Percentiles rank a stretch among this genome's conserved stretches.
Conservation (phyloP, 2,797 vertebrate genomes). For the Sebastes glaucus region DNA sequence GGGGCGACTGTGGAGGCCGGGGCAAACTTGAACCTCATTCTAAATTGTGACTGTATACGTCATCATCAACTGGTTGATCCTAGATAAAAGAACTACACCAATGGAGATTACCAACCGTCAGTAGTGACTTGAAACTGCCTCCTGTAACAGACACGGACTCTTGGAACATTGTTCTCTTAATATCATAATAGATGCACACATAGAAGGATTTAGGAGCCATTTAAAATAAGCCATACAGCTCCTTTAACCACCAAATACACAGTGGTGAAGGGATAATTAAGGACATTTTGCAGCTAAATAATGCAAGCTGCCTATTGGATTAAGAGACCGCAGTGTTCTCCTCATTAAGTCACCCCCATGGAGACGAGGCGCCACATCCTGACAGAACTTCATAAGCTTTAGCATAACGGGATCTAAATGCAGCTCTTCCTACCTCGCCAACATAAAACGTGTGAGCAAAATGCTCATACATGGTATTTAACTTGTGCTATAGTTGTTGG, state of each 20-base stretch:
- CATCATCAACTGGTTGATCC: conserved; percentile 25
- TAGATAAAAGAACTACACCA: conserved; percentile 4
- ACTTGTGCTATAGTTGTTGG: conserved; percentile 30
- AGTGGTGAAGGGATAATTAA: conserved; percentile 18
- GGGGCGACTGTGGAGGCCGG: conserved; percentile 22
- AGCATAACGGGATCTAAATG: conserved; percentile 39
- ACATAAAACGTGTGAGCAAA: conserved; percentile 49
- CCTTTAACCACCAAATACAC: conserved; percentile 29
- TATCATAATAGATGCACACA: conserved; percentile 29
- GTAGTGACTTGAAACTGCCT: conserved; percentile 30
- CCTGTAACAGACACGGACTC: conserved; percentile 17
- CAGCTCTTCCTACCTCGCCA: conserved; percentile 65
- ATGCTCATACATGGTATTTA: conserved; percentile 36
- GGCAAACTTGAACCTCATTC: conserved; percentile 42
- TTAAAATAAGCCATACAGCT: conserved; percentile 35
- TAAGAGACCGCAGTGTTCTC: conserved; percentile 26
- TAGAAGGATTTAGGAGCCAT: conserved; percentile 32
- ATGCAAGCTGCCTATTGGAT: conserved; percentile 6
- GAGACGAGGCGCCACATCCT: conserved; percentile 16
- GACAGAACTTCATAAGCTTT: conserved; percentile 22
- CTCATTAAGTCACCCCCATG: conserved; percentile 23
- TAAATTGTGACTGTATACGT: conserved; percentile 26
- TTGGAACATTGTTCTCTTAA: conserved; percentile 29
- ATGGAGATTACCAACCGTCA: conserved; percentile 25
- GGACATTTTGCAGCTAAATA: conserved; percentile 20